phyloP scores from a whole-genome alignment of 2,888 invertebrate species.

The Tetragnatha montana region DNA sequence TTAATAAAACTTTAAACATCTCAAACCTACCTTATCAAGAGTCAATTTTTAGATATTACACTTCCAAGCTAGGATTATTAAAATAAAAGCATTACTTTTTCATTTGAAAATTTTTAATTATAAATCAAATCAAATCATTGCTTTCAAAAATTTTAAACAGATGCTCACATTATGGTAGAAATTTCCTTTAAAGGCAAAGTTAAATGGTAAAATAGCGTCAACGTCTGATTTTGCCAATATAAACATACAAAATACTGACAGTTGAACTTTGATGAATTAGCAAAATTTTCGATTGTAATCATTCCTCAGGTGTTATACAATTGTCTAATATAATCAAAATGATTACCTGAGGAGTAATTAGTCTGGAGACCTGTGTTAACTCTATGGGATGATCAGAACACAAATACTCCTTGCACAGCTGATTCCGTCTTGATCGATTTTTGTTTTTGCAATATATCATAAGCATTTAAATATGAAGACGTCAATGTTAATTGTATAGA shows the following conservation, averaged over 20 bases:
- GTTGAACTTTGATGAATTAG: not conserved
- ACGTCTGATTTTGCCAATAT: not conserved
- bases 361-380: slow-evolving; percentile 26
- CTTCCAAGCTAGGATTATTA: no score
- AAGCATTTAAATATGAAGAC: slow-evolving; percentile 46
- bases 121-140: no score
- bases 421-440: slow-evolving; percentile 20
- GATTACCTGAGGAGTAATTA: slow-evolving; percentile 39
- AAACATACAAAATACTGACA: not conserved
- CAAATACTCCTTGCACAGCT: slow-evolving; percentile 21
- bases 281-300: slow-evolving; percentile 2
- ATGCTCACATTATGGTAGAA: not conserved
- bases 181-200: slow-evolving; percentile 37
- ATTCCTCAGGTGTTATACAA: slow-evolving; percentile 10
- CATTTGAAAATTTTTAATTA: no score
- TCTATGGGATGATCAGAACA: slow-evolving; percentile 32
- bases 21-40: no score
- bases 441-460: slow-evolving; percentile 63
- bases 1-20: no score
- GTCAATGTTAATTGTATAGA: slow-evolving; percentile 34
- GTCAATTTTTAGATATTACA: no score
- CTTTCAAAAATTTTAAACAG: no score
- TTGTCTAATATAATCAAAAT: slow-evolving; percentile 13
- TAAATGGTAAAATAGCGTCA: slow-evolving; percentile 28
- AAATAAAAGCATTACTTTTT: no score